A percentile compares a stretch with the other conserved stretches of the same genome.
phyloP scores from a whole-genome alignment of 2,888 invertebrate genomes.

The Rambutsinella grinnellia region DNA sequence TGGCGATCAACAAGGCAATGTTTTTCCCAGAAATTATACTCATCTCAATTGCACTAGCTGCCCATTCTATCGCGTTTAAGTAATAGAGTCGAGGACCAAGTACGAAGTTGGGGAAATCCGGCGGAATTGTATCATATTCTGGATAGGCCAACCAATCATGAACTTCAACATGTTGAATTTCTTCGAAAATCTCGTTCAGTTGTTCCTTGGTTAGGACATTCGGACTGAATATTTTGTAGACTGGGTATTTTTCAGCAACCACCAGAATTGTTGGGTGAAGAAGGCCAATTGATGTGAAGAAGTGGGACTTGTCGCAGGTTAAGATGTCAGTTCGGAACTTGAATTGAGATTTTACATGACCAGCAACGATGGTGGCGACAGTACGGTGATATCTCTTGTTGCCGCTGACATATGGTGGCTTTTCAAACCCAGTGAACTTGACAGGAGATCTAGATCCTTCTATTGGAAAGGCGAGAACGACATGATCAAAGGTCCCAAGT shows the following conservation, averaged over 20 bases:
- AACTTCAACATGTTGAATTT: conserved; percentile 68
- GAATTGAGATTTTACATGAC: conserved; percentile 69
- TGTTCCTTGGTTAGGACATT: conserved; percentile 70
- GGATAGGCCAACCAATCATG: conserved; percentile 75
- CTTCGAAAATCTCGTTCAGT: conserved; percentile 71
- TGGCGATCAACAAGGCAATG: conserved; percentile 72
- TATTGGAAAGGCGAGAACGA: conserved; percentile 75
- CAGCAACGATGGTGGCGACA: conserved; percentile 73
- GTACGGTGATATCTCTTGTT: conserved; percentile 72
- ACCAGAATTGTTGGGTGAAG: conserved; percentile 62
- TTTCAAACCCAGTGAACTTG: conserved; percentile 70
- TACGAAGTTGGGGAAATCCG: conserved; percentile 47
- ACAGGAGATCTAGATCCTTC: conserved; percentile 69
- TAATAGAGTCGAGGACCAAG: conserved; percentile 72
- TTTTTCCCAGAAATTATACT: conserved; percentile 75
- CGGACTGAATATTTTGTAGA: conserved; percentile 76
- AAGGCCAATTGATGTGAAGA: conserved; percentile 70
- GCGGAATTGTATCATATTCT: conserved; percentile 69
- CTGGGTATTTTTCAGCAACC: conserved; percentile 66
- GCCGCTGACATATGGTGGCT: conserved; percentile 68
- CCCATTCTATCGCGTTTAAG: conserved; percentile 76
- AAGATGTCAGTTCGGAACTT: conserved; percentile 69
- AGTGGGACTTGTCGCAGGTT: conserved; percentile 70
- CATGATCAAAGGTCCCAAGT: conserved; percentile 70
- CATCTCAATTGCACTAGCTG: conserved; percentile 80